Evolutionary conservation across 2,888 invertebrate species (phyloP).

Genomic region (Listrodromus nycthemerus): DNA sequence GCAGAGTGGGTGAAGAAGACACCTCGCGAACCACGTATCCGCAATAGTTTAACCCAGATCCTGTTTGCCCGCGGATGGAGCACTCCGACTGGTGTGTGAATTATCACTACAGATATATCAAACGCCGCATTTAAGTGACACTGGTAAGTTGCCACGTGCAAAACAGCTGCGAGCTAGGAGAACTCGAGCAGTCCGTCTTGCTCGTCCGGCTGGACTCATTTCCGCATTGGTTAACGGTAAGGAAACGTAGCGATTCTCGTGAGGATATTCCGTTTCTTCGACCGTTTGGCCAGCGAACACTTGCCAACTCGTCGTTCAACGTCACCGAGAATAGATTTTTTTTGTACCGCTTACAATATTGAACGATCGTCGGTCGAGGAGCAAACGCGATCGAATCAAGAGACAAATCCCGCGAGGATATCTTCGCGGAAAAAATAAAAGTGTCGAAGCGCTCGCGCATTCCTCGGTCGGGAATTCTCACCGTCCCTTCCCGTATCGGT

Average conservation of each 20-base stretch:
- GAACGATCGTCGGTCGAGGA: neutral
- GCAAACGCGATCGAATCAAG: neutral
- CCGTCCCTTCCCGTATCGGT: conserved; percentile 53
- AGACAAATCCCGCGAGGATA: neutral
- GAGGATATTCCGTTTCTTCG: conserved; percentile 23
- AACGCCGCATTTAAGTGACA: conserved; percentile 47
- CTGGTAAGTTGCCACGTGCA: conserved; percentile 24
- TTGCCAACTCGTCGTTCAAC: neutral
- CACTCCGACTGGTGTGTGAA: neutral
- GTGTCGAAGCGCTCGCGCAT: conserved; percentile 17
- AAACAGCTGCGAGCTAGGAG: conserved; percentile 7
- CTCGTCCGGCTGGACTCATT: neutral
- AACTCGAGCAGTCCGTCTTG: neutral
- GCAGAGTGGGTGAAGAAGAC: neutral
- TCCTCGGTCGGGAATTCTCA: conserved; percentile 35
- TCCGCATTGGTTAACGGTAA: conserved; percentile 34
- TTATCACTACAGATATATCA: conserved; percentile 46
- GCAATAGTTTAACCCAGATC: conserved; percentile 41
- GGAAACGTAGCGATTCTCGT: conserved; percentile 9
- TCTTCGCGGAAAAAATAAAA: conserved; percentile 16
- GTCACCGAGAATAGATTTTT: neutral
- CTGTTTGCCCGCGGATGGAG: neutral
- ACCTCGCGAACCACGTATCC: neutral
- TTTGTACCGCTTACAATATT: neutral
- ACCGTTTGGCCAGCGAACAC: neutral